Conservation (phyloP, 2,888 invertebrate genomes). For the Pelosia muscerda region DNA sequence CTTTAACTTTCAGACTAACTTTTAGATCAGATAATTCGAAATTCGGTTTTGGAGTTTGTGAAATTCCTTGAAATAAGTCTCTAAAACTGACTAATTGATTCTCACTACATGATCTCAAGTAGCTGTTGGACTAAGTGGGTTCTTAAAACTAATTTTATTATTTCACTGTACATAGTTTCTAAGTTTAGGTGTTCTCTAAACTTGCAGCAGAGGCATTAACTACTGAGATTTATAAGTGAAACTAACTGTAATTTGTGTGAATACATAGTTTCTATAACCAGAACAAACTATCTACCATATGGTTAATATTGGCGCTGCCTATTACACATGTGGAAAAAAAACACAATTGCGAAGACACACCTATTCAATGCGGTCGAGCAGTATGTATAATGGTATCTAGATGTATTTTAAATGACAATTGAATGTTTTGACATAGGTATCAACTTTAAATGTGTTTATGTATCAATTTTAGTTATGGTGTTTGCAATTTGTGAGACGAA, state of each 20-base stretch:
- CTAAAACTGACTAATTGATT: too few species aligned
- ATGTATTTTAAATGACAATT: not conserved
- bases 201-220: slow-evolving; percentile 5
- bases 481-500: not conserved
- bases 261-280: not conserved
- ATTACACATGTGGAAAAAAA: not conserved
- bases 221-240: not conserved
- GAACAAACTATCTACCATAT: too few species aligned
- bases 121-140: slow-evolving; percentile 18
- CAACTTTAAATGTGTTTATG: slow-evolving; percentile 17
- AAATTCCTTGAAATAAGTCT: not conserved
- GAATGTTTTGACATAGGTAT: slow-evolving; percentile 1
- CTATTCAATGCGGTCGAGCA: not conserved
- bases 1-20: not conserved
- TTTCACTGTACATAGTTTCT: slow-evolving; percentile 42
- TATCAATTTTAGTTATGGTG: slow-evolving; percentile 15
- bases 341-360: not conserved
- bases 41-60: slow-evolving; percentile 23
- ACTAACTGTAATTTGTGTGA: not conserved
- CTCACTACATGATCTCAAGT: too few species aligned
- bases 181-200: slow-evolving; percentile 29
- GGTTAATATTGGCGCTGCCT: not conserved
- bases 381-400: not conserved
- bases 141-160: slow-evolving; percentile 42
- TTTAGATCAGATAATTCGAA: slow-evolving; percentile 10